phyloP scores from a whole-genome alignment of 2,888 invertebrate genomes.

The Hylaea fasciaria region DNA sequence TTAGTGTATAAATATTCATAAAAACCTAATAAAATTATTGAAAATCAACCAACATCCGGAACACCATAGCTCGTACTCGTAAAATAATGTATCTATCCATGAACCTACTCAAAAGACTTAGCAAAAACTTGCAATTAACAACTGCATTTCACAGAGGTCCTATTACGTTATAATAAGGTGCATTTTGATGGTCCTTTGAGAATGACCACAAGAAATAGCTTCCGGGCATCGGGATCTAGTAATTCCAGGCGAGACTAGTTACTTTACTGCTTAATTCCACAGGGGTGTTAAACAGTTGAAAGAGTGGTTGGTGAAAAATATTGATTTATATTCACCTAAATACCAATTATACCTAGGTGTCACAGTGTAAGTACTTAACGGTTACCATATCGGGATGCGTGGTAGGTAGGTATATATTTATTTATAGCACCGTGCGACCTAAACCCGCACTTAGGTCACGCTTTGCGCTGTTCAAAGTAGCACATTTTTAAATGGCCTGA shows the following conservation, averaged over 20 bases:
- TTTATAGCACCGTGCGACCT: too few relatives aligned
- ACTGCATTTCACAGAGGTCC: conserved; percentile 1
- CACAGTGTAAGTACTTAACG: too few relatives aligned
- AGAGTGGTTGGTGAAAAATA: background rate
- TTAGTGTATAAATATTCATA: too few relatives aligned
- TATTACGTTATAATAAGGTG: conserved; percentile 22
- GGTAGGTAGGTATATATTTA: too few relatives aligned
- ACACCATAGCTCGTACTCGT: too few relatives aligned
- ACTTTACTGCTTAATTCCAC: conserved; percentile 62
- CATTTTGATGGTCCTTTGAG: background rate
- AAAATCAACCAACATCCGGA: background rate
- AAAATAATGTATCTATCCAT: conserved; percentile 24
- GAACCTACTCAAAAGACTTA: conserved; percentile 20
- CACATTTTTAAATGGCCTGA: too few relatives aligned
- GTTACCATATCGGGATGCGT: too few relatives aligned
- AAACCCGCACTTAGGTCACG: too few relatives aligned
- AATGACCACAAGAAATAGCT: conserved; percentile 41
- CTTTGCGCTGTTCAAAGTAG: too few relatives aligned
- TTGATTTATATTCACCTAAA: too few relatives aligned
- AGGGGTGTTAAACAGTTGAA: conserved; percentile 53
- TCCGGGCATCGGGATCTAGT: conserved; percentile 60
- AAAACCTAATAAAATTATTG: background rate
- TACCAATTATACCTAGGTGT: too few relatives aligned
- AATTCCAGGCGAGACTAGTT: conserved; percentile 69
- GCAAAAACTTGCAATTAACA: conserved; percentile 19